Conservation (phyloP, 2,888 invertebrate species). For the Empis livida region DNA sequence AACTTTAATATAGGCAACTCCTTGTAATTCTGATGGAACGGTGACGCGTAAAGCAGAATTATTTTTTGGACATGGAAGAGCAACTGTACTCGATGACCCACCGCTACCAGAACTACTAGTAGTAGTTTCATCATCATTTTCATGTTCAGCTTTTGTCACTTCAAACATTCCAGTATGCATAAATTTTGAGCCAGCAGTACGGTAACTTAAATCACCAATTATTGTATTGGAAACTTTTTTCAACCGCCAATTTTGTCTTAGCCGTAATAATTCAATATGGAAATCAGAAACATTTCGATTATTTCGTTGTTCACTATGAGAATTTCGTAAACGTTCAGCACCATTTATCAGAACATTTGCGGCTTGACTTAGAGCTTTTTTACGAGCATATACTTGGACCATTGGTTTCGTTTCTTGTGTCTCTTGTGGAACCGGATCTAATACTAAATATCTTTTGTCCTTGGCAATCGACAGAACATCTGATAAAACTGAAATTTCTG, state of each 20-base stretch:
- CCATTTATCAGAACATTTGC: slow-evolving; percentile 73
- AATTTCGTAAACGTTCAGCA: slow-evolving; percentile 71
- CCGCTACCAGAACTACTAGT: slow-evolving; percentile 34
- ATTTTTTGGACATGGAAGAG: slow-evolving; percentile 43
- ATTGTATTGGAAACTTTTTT: slow-evolving; percentile 93
- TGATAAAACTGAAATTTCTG: slow-evolving; percentile 82
- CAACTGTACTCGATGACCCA: slow-evolving; percentile 38
- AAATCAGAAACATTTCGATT: slow-evolving; percentile 72
- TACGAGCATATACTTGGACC: slow-evolving; percentile 83
- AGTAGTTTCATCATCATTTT: slow-evolving; percentile 34
- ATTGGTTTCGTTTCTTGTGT: slow-evolving; percentile 70
- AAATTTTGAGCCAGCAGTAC: slow-evolving; percentile 90
- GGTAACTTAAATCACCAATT: slow-evolving; percentile 89
- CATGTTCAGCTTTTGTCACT: slow-evolving; percentile 77
- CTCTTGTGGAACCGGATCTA: slow-evolving; percentile 85
- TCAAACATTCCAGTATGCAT: slow-evolving; percentile 90
- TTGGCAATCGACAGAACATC: slow-evolving; percentile 88
- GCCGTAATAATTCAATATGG: slow-evolving; percentile 75
- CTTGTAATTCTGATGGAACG: slow-evolving; percentile 88
- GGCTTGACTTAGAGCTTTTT: slow-evolving; percentile 81
- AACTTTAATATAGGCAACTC: slow-evolving; percentile 92
- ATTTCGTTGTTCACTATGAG: slow-evolving; percentile 68
- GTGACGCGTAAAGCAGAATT: slow-evolving; percentile 76
- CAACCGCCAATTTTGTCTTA: slow-evolving; percentile 90
- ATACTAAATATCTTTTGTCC: slow-evolving; percentile 85